Percentiles rank a stretch among this genome's conserved stretches.
Conservation (phyloP, 1,140 invertebrate species). For the Lordiphosa mommai region DNA sequence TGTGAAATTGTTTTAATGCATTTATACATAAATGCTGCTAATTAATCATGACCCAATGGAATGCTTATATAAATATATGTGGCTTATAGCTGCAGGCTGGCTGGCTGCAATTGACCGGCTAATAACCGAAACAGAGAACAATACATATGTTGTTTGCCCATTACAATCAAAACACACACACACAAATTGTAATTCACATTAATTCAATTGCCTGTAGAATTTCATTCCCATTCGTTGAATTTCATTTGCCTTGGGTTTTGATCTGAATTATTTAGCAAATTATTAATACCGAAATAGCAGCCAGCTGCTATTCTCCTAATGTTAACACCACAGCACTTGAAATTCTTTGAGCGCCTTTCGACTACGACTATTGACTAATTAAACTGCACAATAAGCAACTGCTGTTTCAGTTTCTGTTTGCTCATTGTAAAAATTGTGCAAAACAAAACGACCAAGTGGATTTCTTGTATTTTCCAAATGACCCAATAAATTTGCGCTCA, state of each 20-base stretch:
- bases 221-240: slow-evolving; percentile 5
- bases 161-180: slow-evolving; percentile 4
- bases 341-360: slow-evolving; percentile 30
- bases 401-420: slow-evolving; percentile 22
- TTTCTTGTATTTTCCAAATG: slow-evolving; percentile 73
- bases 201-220: slow-evolving; percentile 39
- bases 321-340: slow-evolving; percentile 2
- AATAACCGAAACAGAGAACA: background rate
- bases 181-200: slow-evolving; percentile 37
- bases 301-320: background rate
- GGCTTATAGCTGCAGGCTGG: too few species aligned
- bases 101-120: background rate
- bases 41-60: slow-evolving; percentile 57
- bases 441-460: slow-evolving; percentile 40
- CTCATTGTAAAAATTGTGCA: slow-evolving; percentile 25
- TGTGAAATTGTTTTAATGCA: slow-evolving; percentile 67
- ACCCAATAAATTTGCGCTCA: slow-evolving; percentile 77
- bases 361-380: slow-evolving; percentile 70
- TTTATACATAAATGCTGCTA: slow-evolving; percentile 67
- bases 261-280: slow-evolving; percentile 8
- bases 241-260: slow-evolving; percentile 15
- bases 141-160: background rate
- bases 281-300: too few species aligned
- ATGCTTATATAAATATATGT: background rate
- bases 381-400: slow-evolving; percentile 74